Percentiles rank a stretch among this genome's conserved stretches.
These are phyloP conservation scores for Zenarchopterus dispar DNA, from an alignment of 2,797 vertebrate genomes.

Conservation along the genomic window DNA sequence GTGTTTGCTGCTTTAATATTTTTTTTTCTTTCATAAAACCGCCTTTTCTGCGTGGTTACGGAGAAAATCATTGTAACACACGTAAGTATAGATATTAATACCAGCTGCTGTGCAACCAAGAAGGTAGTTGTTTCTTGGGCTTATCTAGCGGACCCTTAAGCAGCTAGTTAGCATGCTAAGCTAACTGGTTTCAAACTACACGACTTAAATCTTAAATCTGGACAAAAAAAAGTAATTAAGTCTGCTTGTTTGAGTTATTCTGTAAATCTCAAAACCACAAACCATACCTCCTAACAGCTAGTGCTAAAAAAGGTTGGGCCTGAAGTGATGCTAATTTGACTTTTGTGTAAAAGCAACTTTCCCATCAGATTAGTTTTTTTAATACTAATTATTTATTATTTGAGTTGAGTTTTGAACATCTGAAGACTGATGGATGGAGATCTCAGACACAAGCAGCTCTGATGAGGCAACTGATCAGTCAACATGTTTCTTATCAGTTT, in stretches of 20 bases:
- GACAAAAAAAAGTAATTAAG: no score
- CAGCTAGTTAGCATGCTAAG: constrained; percentile 68
- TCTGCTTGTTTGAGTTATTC: no score
- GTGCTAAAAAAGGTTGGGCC: no score
- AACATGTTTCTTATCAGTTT: no score
- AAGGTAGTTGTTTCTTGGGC: constrained; percentile 24
- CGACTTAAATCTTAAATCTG: constrained; percentile 34
- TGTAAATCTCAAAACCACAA: no score
- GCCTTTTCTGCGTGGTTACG: constrained; percentile 22
- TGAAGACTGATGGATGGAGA: neutral
- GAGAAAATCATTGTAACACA: neutral
- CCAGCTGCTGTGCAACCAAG: neutral
- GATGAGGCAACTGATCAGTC: no score
- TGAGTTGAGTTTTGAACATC: neutral
- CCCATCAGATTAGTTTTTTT: neutral
- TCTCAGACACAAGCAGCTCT: no score
- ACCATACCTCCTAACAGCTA: no score
- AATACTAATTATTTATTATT: no score
- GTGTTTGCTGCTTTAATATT: constrained; percentile 30
- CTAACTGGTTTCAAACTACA: constrained; percentile 44
- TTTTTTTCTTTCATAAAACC: constrained; percentile 10
- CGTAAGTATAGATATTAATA: constrained; percentile 53
- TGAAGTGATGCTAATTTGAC: no score
- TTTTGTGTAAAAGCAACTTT: no score
- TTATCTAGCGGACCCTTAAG: constrained; percentile 35